Evolutionary conservation across 1,140 invertebrate species (phyloP).

Genomic region (Drosophila sproati): DNA sequence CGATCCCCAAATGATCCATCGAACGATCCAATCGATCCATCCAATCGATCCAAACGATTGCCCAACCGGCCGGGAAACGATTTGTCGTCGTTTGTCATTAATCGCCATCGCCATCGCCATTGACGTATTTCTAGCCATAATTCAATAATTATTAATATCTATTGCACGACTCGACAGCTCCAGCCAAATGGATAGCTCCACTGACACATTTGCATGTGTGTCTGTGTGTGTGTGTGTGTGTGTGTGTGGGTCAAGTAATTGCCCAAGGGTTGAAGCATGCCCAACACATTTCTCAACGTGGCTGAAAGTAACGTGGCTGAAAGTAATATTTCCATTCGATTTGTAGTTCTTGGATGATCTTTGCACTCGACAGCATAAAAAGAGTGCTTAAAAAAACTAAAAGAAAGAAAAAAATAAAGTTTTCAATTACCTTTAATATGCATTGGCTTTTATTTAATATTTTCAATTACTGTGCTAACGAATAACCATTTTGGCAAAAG

Average conservation of each 20-base stretch:
- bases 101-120: conserved; percentile 26
- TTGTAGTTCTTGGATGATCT: conserved; percentile 10
- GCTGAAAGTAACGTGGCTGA: conserved; percentile 8
- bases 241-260: conserved; percentile 58
- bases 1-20: conserved; percentile 24
- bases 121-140: conserved; percentile 25
- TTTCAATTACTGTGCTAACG: too few relatives aligned
- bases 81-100: conserved; percentile 52
- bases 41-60: conserved; percentile 38
- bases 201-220: conserved; percentile 13
- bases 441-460: too few relatives aligned
- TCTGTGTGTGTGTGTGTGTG: conserved; percentile 1
- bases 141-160: conserved; percentile 64
- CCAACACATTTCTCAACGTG: conserved; percentile 4
- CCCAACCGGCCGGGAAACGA: conserved; percentile 44
- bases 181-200: conserved; percentile 38
- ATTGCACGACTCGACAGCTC: conserved; percentile 49
- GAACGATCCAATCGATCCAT: conserved; percentile 17
- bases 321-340: conserved; percentile 1
- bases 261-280: conserved; percentile 34
- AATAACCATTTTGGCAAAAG: too few relatives aligned
- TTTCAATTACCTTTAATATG: too few relatives aligned
- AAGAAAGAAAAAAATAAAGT: too few relatives aligned
- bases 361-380: too few relatives aligned
- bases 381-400: too few relatives aligned